These are phyloP conservation scores for Panorpa germanica DNA, from an alignment of 2,888 invertebrate species.

Conservation along the genomic window DNA sequence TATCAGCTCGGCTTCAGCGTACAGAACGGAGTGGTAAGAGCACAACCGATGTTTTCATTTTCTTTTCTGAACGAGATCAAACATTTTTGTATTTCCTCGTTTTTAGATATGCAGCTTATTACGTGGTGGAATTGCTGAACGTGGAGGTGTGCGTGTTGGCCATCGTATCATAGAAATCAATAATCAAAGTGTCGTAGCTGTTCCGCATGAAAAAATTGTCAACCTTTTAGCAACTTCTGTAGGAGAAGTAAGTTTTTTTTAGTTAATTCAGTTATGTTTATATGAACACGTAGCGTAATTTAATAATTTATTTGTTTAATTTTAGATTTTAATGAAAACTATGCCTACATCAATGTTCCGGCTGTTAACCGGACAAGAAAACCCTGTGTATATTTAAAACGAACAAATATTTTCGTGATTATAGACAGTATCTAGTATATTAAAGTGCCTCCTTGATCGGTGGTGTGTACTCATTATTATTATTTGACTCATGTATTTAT, in stretches of 20 bases:
- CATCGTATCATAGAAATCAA: constrained; percentile 99
- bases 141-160: constrained; percentile 96
- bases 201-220: constrained; percentile 98
- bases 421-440: too few relatives aligned
- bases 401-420: too few relatives aligned
- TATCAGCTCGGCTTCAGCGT: constrained; percentile 99
- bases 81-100: constrained; percentile 11
- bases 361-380: constrained; percentile 96
- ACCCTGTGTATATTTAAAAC: constrained; percentile 90
- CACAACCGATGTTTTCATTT: background rate
- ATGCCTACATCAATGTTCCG: constrained; percentile 99
- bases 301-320: constrained; percentile 14
- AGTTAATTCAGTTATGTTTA: constrained; percentile 6
- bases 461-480: too few relatives aligned
- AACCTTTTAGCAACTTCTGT: constrained; percentile 97
- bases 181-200: constrained; percentile 97
- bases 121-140: constrained; percentile 95
- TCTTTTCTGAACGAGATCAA: background rate
- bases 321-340: constrained; percentile 98
- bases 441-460: too few relatives aligned
- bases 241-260: constrained; percentile 62
- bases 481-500: too few relatives aligned
- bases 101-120: constrained; percentile 89
- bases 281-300: background rate
- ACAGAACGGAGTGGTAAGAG: constrained; percentile 91